Percentiles rank a stretch among this genome's conserved stretches.
These are phyloP conservation scores for Parauchenoglanis punctatus DNA, from an alignment of 2,797 vertebrate genomes.

Conservation along the genomic window DNA sequence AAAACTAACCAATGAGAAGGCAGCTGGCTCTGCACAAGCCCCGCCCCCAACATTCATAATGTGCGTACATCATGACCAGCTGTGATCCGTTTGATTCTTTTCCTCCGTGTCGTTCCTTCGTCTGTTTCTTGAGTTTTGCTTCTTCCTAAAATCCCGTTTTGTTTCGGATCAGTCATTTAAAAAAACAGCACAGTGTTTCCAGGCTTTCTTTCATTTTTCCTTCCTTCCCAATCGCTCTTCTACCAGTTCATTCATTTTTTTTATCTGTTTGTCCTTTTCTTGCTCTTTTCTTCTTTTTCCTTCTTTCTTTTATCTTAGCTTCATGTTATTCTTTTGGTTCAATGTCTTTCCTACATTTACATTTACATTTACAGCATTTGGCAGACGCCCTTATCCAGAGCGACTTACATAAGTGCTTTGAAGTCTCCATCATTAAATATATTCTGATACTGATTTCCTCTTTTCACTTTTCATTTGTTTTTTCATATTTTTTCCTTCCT, in stretches of 20 bases:
- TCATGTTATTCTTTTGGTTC: neutral
- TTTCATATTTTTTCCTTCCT: neutral
- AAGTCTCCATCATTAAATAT: too few relatives aligned
- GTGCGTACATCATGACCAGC: neutral
- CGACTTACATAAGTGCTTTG: too few relatives aligned
- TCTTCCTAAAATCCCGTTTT: neutral
- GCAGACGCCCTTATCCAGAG: too few relatives aligned
- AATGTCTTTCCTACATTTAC: neutral
- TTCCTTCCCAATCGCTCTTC: neutral
- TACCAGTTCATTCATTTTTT: neutral
- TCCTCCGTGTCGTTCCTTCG: neutral
- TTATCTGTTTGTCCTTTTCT: neutral
- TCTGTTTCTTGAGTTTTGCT: neutral
- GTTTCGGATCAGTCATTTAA: neutral
- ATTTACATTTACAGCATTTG: too few relatives aligned
- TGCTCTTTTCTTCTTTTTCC: neutral
- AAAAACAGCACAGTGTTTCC: neutral
- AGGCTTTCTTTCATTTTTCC: neutral
- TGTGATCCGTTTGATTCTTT: neutral
- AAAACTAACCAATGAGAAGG: neutral
- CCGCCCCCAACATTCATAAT: neutral
- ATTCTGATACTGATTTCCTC: too few relatives aligned
- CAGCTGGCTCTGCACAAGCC: neutral
- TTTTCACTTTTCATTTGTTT: neutral
- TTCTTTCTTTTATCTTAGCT: neutral